Evolutionary conservation across 2,888 invertebrate genomes (phyloP).

Genomic region (Lithophane leautieri): DNA sequence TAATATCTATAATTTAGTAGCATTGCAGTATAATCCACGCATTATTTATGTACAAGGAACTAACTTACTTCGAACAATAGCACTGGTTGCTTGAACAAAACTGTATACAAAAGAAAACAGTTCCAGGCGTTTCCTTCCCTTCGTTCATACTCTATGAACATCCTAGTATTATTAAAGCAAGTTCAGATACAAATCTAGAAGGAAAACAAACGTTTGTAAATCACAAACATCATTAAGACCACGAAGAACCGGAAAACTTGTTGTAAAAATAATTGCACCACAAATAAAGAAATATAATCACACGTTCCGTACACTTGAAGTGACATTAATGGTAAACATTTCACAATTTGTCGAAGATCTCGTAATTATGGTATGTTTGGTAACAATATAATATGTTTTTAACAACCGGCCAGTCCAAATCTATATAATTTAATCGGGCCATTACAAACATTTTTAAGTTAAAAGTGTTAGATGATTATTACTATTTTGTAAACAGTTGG

Average conservation of each 20-base stretch:
- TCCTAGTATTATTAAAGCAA: neutral
- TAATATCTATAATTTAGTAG: slow-evolving; percentile 36
- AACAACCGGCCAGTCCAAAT: slow-evolving; percentile 27
- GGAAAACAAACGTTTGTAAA: slow-evolving; percentile 14
- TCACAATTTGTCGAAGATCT: slow-evolving; percentile 48
- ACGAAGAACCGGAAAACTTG: slow-evolving; percentile 21
- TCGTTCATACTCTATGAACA: slow-evolving; percentile 1
- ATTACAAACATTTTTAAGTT: slow-evolving; percentile 34
- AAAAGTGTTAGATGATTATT: slow-evolving; percentile 39
- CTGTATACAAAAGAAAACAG: slow-evolving; percentile 38
- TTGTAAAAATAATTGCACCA: slow-evolving; percentile 43
- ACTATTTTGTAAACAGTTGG: slow-evolving; percentile 36
- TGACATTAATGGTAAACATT: slow-evolving; percentile 49
- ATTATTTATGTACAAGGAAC: slow-evolving; percentile 49
- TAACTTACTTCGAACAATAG: slow-evolving; percentile 21
- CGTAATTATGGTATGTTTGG: slow-evolving; percentile 31
- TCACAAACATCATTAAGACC: slow-evolving; percentile 9
- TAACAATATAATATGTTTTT: slow-evolving; percentile 37
- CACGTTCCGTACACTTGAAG: slow-evolving; percentile 36
- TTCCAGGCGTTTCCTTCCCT: slow-evolving; percentile 34
- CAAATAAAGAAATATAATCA: slow-evolving; percentile 49
- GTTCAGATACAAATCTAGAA: neutral
- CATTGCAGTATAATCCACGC: slow-evolving; percentile 13
- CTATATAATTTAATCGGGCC: slow-evolving; percentile 33
- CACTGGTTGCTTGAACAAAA: slow-evolving; percentile 49